phyloP scores from a whole-genome alignment of 92 coral and sea anemone genomes.

The Meandrina meandrites region DNA sequence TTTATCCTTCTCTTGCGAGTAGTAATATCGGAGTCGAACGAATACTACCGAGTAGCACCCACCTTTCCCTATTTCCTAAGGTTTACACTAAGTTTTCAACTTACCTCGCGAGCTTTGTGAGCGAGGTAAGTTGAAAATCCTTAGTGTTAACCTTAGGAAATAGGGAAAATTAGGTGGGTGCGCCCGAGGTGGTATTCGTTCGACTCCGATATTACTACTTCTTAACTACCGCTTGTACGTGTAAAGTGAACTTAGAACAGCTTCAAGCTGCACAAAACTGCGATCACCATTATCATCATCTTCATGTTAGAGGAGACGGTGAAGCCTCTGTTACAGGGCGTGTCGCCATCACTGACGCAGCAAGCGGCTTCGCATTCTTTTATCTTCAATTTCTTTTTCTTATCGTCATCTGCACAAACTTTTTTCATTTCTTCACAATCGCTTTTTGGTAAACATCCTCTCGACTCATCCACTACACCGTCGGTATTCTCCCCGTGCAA shows the following conservation, averaged over 20 bases:
- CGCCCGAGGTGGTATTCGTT: too few relatives aligned
- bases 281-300: neutral
- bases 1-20: too few relatives aligned
- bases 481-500: neutral
- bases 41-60: too few relatives aligned
- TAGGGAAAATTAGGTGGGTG: too few relatives aligned
- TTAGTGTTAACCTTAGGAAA: too few relatives aligned
- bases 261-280: neutral
- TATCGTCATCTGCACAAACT: neutral
- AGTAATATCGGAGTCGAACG: too few relatives aligned
- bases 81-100: too few relatives aligned
- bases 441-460: neutral
- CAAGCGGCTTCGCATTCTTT: neutral
- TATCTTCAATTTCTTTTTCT: neutral
- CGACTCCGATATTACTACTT: too few relatives aligned
- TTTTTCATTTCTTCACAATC: neutral
- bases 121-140: too few relatives aligned
- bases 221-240: too few relatives aligned
- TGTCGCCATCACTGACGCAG: neutral
- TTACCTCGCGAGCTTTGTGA: too few relatives aligned
- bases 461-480: neutral
- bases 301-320: neutral
- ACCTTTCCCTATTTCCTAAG: too few relatives aligned
- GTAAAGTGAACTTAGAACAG: neutral
- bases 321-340: neutral